Conservation (phyloP, 2,797 vertebrate genomes). For the Sebastes cheni region DNA sequence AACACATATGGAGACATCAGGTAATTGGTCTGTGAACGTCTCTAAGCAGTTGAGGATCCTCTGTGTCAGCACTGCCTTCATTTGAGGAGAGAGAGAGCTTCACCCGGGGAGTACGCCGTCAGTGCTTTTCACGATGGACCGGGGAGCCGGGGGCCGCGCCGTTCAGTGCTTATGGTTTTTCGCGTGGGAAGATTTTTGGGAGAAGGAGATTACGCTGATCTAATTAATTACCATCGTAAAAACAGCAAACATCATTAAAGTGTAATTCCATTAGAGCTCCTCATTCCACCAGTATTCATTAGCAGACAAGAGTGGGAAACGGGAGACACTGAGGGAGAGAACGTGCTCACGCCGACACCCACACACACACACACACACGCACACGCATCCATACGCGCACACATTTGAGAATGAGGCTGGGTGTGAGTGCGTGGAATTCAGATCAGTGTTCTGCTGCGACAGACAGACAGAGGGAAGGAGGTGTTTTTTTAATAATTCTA, state of each 20-base stretch:
- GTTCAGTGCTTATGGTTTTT: slow-evolving; percentile 19
- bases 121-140: slow-evolving; percentile 34
- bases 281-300: slow-evolving; percentile 65
- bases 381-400: background rate
- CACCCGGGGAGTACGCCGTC: slow-evolving; percentile 19
- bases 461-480: background rate
- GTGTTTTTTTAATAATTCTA: no score
- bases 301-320: slow-evolving; percentile 53
- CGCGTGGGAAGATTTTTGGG: slow-evolving; percentile 54
- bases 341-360: background rate
- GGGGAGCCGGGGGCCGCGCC: background rate
- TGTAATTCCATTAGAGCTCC: slow-evolving; percentile 69
- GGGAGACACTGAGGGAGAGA: slow-evolving; percentile 18
- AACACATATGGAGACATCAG: slow-evolving; percentile 22
- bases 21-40: slow-evolving; percentile 38
- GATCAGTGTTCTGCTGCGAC: slow-evolving; percentile 2
- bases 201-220: slow-evolving; percentile 52
- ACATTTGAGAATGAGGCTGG: background rate
- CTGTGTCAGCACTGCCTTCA: slow-evolving; percentile 15
- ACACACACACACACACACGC: background rate
- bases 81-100: slow-evolving; percentile 11
- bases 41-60: slow-evolving; percentile 6
- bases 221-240: slow-evolving; percentile 71
- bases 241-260: slow-evolving; percentile 74
- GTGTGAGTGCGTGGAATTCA: slow-evolving; percentile 19